Evolutionary conservation across 2,888 invertebrate genomes (phyloP), one percentile per base, ranked within the genome.

Genomic region (Noctua janthina): DNA sequence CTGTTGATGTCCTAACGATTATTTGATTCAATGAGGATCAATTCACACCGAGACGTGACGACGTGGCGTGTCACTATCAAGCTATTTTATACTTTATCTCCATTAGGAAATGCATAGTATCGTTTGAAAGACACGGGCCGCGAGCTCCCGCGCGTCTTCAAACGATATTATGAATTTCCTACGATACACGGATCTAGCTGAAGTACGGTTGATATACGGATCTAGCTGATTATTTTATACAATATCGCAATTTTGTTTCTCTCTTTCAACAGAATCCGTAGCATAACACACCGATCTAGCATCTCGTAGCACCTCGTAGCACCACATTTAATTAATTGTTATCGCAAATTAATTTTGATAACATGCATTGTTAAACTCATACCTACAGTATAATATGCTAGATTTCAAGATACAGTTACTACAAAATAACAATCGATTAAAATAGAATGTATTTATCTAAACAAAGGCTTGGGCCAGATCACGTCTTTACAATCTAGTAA

Each of bases 391-490:
- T 39, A n/a, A 13, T 35, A 29, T 2, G 35, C 39, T 49, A 49
- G 15, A 49, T 80, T 69, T 43, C 13, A 51, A 64, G 29, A 81
- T 15, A 64, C 39, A 23, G 29, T 39, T 56, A 23, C 39, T 62
- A 3, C 15, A 51, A 68, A 46, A 80, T 54, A 80, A 62, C 54
- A 82, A 85, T 56, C 7, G 46, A 15, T 29, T 49, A 68, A 72
- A 80, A 85, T 82, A 82, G 46, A 72, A 85, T 72, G 67, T 80
- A 81, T 85, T 79, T 82, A 68, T 35, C 68, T 80, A 80, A 82
- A 85, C 72, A 79, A 85, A 85, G 39, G 17, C 80, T 68, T 80
- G 13, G 0, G 15, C 35, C 15, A 54, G 62, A 69, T 66, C 84
- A 81, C 64, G 49, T 78, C 39, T 64, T 39, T 62, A 49, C 49